Evolutionary conservation across 2,113 vertebrate genomes (phyloP).

Genomic region (Sisor rabdophorus): DNA sequence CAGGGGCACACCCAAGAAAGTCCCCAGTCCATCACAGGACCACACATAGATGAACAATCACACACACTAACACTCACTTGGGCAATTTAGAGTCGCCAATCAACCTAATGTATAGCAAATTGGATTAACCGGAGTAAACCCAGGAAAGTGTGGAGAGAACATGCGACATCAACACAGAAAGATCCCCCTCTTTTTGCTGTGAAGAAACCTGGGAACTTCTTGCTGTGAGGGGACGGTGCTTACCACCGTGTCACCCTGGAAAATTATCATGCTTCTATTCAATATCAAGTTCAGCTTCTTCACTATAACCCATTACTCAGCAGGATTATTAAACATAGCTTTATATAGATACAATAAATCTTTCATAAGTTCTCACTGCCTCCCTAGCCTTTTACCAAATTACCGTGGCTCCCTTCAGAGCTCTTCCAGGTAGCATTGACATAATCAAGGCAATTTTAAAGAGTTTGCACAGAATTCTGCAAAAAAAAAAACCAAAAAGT

Average conservation of each 20-base stretch:
- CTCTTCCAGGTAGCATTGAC: neutral
- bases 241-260: neutral
- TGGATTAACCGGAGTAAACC: no score
- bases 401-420: neutral
- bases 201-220: no score
- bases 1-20: no score
- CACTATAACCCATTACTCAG: neutral
- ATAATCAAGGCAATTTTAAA: neutral
- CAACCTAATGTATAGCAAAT: no score
- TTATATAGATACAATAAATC: constrained; percentile 12
- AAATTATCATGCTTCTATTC: neutral
- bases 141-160: no score
- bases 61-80: no score
- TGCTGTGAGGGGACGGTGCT: no score
- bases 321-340: constrained; percentile 2
- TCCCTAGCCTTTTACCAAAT: neutral
- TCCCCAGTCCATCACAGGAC: no score
- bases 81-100: no score
- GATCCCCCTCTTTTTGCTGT: no score
- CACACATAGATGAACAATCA: no score
- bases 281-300: neutral
- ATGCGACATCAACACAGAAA: no score
- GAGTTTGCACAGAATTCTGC: neutral
- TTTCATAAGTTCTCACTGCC: constrained; percentile 3
- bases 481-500: neutral